Evolutionary conservation across 2,888 invertebrate species (phyloP).

Genomic region (Clepsis dumicolana): DNA sequence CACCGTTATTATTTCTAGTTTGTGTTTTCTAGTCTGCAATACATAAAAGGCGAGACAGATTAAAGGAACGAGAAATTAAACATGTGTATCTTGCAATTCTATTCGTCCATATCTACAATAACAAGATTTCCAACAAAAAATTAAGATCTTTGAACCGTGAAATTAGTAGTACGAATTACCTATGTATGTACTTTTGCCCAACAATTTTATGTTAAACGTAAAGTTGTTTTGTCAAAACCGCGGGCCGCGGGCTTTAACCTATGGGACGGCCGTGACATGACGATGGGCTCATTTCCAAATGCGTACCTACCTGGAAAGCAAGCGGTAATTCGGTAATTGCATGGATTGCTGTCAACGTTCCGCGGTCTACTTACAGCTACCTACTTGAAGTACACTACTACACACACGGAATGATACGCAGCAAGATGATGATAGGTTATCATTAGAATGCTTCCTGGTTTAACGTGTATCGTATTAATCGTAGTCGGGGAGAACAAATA

Average conservation of each 20-base stretch:
- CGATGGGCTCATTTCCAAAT: conserved; percentile 17
- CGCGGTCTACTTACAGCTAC: not conserved
- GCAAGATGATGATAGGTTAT: not conserved
- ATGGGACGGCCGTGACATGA: conserved; percentile 36
- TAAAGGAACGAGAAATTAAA: not conserved
- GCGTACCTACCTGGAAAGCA: conserved; percentile 4
- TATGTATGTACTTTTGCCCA: conserved; percentile 10
- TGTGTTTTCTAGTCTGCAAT: not conserved
- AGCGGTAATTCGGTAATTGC: not conserved
- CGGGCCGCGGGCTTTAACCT: conserved; percentile 29
- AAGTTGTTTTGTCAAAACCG: conserved; percentile 21
- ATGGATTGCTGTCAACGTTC: not conserved
- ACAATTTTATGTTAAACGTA: conserved; percentile 11
- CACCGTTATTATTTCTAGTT: not conserved
- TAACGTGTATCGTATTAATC: not conserved
- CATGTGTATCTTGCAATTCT: not conserved
- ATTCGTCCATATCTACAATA: not conserved
- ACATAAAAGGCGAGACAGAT: not conserved
- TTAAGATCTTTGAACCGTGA: conserved; percentile 12
- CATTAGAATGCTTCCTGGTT: not conserved
- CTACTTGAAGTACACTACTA: not conserved
- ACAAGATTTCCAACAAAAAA: conserved; percentile 1
- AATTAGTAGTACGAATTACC: conserved; percentile 7
- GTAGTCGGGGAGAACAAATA: not conserved
- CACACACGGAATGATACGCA: not conserved